These are phyloP conservation scores for Desmodus rotundus DNA, from an alignment of 2,113 vertebrate species.

Conservation along the genomic window DNA sequence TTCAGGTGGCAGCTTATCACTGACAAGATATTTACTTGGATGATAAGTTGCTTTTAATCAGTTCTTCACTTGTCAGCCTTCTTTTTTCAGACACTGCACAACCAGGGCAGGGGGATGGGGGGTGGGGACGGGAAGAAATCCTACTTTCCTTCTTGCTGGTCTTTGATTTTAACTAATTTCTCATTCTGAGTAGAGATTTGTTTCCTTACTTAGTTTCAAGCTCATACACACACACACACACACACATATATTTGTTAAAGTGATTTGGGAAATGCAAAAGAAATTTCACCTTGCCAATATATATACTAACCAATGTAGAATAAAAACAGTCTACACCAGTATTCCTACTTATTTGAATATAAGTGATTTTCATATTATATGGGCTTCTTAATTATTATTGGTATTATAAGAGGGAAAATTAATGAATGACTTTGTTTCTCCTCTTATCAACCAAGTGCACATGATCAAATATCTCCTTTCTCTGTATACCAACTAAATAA, in stretches of 20 bases:
- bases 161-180: background rate
- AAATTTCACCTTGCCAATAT: too few species aligned
- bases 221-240: background rate
- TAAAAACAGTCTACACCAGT: too few species aligned
- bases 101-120: background rate
- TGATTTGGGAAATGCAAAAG: background rate
- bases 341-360: too few species aligned
- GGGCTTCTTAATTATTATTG: too few species aligned
- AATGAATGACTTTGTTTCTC: too few species aligned
- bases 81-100: background rate
- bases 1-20: background rate
- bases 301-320: too few species aligned
- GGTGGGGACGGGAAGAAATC: background rate
- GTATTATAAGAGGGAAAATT: too few species aligned
- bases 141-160: background rate
- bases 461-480: too few species aligned
- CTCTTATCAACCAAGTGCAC: too few species aligned
- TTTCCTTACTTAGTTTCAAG: background rate
- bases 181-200: background rate
- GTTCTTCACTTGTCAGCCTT: background rate
- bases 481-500: too few species aligned
- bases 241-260: background rate
- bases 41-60: background rate
- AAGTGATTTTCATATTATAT: too few species aligned
- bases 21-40: background rate